A percentile compares a stretch with the other conserved stretches of the same genome.
Evolutionary conservation across 2,888 invertebrate genomes (phyloP).

Genomic region (Lymantria monacha): DNA sequence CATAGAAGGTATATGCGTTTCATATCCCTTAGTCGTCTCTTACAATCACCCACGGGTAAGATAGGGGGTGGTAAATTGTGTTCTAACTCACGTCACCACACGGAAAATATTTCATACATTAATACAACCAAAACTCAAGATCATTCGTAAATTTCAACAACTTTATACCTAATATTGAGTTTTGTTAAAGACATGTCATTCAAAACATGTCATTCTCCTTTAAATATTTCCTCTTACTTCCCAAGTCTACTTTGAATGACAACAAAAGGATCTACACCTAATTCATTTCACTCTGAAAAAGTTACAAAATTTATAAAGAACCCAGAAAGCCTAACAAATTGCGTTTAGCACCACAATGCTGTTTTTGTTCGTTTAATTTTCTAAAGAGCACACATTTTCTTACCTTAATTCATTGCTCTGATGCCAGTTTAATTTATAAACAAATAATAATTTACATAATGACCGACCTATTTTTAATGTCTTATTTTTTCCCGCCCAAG

Average conservation of each 20-base stretch:
- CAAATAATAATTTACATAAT: conserved; percentile 75
- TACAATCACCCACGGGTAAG: too few species aligned
- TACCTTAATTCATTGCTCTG: conserved; percentile 42
- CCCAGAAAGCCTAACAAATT: conserved; percentile 25
- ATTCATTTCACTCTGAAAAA: conserved; percentile 2
- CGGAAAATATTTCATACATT: too few species aligned
- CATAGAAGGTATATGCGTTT: too few species aligned
- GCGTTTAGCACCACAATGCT: conserved; percentile 16
- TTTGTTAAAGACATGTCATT: too few species aligned
- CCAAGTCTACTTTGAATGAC: neutral
- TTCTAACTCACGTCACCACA: too few species aligned
- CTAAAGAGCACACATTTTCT: conserved; percentile 37
- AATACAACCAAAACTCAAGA: too few species aligned
- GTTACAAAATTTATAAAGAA: conserved; percentile 4
- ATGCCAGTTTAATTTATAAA: conserved; percentile 55
- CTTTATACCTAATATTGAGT: too few species aligned
- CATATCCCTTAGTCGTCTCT: too few species aligned
- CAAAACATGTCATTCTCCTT: too few species aligned
- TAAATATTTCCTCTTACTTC: too few species aligned
- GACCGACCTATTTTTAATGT: conserved; percentile 64
- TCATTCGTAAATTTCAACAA: too few species aligned
- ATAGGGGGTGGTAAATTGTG: too few species aligned
- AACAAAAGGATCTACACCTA: conserved; percentile 1
- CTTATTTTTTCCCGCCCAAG: conserved; percentile 62
- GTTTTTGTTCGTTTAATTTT: conserved; percentile 29